Conservation (phyloP, 2,888 invertebrate species). For the Eupithecia vulgata region DNA sequence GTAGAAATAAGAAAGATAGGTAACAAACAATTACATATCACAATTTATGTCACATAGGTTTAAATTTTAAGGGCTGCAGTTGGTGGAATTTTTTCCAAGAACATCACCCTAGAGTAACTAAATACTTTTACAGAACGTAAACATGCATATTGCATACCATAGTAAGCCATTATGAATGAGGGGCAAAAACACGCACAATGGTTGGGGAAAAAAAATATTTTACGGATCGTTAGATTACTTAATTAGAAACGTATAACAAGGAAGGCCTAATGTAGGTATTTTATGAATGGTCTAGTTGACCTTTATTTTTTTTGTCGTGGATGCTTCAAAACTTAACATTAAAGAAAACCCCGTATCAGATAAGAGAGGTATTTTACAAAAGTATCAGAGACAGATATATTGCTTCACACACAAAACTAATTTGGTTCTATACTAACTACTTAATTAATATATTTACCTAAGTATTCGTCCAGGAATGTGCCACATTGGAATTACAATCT, state of each 20-base stretch:
- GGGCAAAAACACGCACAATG: not conserved
- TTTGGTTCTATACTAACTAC: slow-evolving; percentile 10
- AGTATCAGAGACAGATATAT: not conserved
- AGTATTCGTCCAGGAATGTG: not conserved
- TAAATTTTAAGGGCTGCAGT: not conserved
- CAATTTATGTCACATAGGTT: slow-evolving; percentile 10
- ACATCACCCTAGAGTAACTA: not conserved
- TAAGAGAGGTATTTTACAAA: not conserved
- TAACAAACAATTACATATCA: not conserved
- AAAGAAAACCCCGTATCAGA: not conserved
- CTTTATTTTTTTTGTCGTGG: not conserved
- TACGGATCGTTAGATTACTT: not conserved
- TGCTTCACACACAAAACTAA: slow-evolving; percentile 3
- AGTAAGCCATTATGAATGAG: slow-evolving; percentile 1
- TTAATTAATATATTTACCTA: not conserved
- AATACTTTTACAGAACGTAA: not conserved
- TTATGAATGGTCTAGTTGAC: not conserved
- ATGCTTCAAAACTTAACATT: not conserved
- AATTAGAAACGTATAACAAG: not conserved
- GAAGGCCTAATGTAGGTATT: not conserved
- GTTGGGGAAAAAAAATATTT: not conserved
- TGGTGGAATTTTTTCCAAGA: not conserved
- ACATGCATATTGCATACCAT: not conserved
- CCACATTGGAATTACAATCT: not conserved
- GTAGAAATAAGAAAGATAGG: too few relatives aligned